Conservation (phyloP, 2,113 vertebrate species). For the Scomber japonicus region DNA sequence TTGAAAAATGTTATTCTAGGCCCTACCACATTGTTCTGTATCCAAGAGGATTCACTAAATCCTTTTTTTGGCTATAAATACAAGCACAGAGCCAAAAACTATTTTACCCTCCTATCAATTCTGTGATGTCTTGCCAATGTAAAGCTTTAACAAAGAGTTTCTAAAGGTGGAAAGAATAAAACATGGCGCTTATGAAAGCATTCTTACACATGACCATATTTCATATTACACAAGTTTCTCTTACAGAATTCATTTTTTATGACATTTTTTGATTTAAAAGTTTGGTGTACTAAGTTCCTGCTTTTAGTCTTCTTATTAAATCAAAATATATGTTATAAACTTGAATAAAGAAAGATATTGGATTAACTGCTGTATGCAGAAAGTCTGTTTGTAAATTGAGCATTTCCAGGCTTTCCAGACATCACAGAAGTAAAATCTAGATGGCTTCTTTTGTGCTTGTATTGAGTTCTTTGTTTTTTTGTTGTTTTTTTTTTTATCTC, state of each 20-base stretch:
- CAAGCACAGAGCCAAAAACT: not conserved
- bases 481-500: not conserved
- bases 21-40: not conserved
- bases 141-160: not conserved
- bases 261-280: not conserved
- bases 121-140: not conserved
- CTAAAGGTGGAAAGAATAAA: not conserved
- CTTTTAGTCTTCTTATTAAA: slow-evolving; percentile 3
- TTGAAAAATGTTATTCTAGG: not conserved
- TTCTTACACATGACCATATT: not conserved
- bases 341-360: not conserved
- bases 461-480: not conserved
- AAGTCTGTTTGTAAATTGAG: not conserved
- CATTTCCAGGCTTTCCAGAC: not conserved
- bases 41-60: not conserved
- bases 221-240: not conserved
- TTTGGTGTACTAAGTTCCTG: not conserved
- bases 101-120: not conserved
- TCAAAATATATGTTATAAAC: not conserved
- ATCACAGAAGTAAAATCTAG: slow-evolving; percentile 3
- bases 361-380: not conserved
- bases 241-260: not conserved
- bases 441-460: not conserved
- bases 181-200: not conserved
- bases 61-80: not conserved